Evolutionary conservation across 1,140 invertebrate genomes (phyloP).

Genomic region (Bombus breviceps): DNA sequence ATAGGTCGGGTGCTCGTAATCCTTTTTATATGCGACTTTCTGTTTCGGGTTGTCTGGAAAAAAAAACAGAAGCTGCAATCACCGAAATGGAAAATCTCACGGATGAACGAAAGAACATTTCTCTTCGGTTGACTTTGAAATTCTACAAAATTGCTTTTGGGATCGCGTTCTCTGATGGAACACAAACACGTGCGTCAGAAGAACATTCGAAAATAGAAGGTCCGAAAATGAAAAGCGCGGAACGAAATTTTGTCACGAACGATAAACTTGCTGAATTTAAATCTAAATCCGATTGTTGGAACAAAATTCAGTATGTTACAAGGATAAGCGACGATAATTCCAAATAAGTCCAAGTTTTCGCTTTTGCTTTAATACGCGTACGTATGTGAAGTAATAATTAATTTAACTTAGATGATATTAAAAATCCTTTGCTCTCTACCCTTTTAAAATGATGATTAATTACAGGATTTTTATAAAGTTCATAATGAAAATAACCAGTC

Average conservation of each 20-base stretch:
- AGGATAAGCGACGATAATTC: no score
- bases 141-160: conserved; percentile 49
- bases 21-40: conserved; percentile 19
- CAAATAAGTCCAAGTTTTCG: not conserved
- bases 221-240: conserved; percentile 16
- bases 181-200: not conserved
- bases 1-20: conserved; percentile 17
- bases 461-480: not conserved
- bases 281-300: not conserved
- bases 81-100: conserved; percentile 45
- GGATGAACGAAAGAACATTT: conserved; percentile 24
- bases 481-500: not conserved
- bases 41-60: not conserved
- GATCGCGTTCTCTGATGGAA: conserved; percentile 29
- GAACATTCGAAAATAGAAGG: conserved; percentile 14
- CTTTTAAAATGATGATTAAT: not conserved
- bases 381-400: not conserved
- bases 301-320: not conserved
- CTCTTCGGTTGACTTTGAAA: conserved; percentile 46
- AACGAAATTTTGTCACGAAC: not conserved
- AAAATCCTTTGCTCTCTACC: no score
- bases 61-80: conserved; percentile 23
- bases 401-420: not conserved
- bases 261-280: not conserved
- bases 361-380: not conserved